Evolutionary conservation across 2,113 vertebrate genomes (phyloP).

Genomic region (Ramphastos sulfuratus): DNA sequence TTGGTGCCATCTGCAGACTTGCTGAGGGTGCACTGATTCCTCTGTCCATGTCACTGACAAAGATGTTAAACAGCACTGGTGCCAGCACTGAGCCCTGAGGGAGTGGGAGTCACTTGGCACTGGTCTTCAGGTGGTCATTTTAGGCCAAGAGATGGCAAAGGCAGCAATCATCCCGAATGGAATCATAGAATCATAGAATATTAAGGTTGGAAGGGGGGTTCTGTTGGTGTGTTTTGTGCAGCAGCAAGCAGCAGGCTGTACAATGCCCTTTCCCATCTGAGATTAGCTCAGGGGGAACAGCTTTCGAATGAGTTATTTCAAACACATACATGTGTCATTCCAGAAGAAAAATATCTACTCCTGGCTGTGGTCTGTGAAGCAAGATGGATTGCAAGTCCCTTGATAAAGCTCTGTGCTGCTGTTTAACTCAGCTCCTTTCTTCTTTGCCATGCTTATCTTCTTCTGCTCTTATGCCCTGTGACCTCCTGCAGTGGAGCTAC

Average conservation of each 20-base stretch:
- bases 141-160: neutral
- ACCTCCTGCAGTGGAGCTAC: neutral
- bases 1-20: too few relatives aligned
- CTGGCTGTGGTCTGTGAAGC: neutral
- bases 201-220: neutral
- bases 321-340: neutral
- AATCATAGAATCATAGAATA: neutral
- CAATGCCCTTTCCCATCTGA: neutral
- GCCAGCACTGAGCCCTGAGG: too few relatives aligned
- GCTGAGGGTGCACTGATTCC: too few relatives aligned
- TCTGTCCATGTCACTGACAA: too few relatives aligned
- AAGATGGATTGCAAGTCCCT: constrained; percentile 22
- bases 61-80: too few relatives aligned
- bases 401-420: neutral
- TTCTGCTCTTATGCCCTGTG: neutral
- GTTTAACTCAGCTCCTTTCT: neutral
- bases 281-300: constrained; percentile 3
- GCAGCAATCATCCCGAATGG: neutral
- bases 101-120: too few relatives aligned
- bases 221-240: neutral
- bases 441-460: neutral
- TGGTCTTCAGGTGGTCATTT: neutral
- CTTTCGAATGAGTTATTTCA: neutral
- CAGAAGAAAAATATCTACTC: constrained; percentile 15
- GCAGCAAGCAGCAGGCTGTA: neutral